Evolutionary conservation across 1,140 invertebrate genomes (phyloP), one percentile per base, ranked within the genome.

Genomic region (Drosophila simulans): DNA sequence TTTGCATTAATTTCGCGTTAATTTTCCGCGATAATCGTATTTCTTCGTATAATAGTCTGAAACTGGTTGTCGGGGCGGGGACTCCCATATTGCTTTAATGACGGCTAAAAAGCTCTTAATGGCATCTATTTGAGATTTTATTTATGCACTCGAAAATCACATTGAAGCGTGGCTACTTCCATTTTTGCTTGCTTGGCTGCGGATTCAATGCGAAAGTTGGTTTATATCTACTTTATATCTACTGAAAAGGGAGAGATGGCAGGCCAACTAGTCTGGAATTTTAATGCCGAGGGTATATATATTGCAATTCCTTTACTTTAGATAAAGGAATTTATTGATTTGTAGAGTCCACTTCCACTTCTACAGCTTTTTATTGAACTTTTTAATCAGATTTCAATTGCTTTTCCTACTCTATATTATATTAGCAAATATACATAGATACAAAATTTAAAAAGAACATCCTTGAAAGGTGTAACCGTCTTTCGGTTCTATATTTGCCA

Each of bases 1-100:
- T 88, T 88, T 88, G 79, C 84, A 88, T 88, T 88, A 88, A 88
- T 88, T 88, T 88, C 84, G 82, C 84, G 84, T 88, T 88, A 69
- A 84, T 88, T 88, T 88, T 57, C 48, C 80, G 84, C 80, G 84
- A 88, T 88, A 89, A 88, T 88, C 84, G 60, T 88, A 89, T 88
- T 89, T 89, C 79, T 83, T 58, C 58, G 43, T 34, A 51, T 68
- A 75, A 75, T 75, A 75, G 34, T 68, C 57, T 59, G 52, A 51
- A n/a, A 43, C 37, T 11, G 52, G 31, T 12, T 2, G 2, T 5
- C 15, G 64, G 64, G 55, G 37, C 20, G 17, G 58, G 58, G 56
- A 51, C 49, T 77, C 68, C 84, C 84, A 89, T 89, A 89, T 89
- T 89, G 84, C 82, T 89, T 89, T 84, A 89, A 89, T 80, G 84